Percentiles rank a stretch among this genome's conserved stretches.
These are phyloP conservation scores for Montipora capricornis DNA, from an alignment of 64 coral and sea anemone species.

Conservation along the genomic window DNA sequence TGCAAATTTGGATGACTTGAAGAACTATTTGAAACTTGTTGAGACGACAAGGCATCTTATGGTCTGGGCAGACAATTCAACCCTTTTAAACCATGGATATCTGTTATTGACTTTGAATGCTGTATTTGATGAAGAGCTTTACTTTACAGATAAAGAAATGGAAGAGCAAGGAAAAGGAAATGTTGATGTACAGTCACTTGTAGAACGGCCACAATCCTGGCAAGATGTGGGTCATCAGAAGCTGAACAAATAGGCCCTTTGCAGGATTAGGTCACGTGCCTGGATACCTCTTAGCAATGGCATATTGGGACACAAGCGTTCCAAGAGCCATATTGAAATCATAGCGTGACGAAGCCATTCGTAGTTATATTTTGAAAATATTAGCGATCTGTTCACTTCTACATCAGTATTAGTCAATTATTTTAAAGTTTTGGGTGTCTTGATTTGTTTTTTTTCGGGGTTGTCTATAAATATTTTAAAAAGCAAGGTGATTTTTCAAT, in stretches of 20 bases:
- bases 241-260: conserved; percentile 38
- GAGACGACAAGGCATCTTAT: too few species aligned
- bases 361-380: conserved; percentile 24
- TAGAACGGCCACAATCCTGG: conserved; percentile 70
- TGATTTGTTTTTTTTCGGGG: conserved; percentile 3
- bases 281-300: neutral
- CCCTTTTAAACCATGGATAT: conserved; percentile 23
- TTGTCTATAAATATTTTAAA: conserved; percentile 25
- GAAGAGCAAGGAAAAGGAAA: conserved; percentile 75
- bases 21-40: too few species aligned
- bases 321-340: conserved; percentile 12
- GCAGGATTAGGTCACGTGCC: conserved; percentile 32
- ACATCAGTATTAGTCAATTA: conserved; percentile 22
- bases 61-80: too few species aligned
- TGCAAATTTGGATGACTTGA: too few species aligned
- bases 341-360: conserved; percentile 30
- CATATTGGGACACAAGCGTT: conserved; percentile 37
- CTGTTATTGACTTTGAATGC: conserved; percentile 60
- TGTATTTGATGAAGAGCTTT: conserved; percentile 53
- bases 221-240: conserved; percentile 83
- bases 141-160: conserved; percentile 72
- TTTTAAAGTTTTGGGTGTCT: conserved; percentile 36
- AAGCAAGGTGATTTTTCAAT: neutral
- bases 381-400: conserved; percentile 45
- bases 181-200: conserved; percentile 66